Percentiles rank a stretch among this genome's conserved stretches.
Conservation (phyloP, 2,888 invertebrate genomes). For the Frankliniella intonsa region DNA sequence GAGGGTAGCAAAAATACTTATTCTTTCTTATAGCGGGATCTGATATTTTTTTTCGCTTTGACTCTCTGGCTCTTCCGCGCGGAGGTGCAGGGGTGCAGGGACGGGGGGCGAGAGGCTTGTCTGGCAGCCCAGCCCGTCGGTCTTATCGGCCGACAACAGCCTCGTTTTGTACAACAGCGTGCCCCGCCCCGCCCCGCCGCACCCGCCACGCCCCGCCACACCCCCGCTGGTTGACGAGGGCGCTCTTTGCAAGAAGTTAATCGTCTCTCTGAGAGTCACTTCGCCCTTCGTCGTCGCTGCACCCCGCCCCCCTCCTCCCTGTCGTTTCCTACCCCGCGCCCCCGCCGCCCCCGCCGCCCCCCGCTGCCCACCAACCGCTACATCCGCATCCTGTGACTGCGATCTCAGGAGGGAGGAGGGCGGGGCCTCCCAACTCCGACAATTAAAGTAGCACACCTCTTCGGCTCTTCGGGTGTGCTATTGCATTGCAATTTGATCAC, state of each 20-base stretch:
- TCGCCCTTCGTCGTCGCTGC: neutral
- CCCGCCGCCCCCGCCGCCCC: neutral
- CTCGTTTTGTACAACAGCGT: neutral
- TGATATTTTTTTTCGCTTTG: too few species aligned
- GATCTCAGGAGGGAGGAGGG: too few species aligned
- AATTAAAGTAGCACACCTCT: too few species aligned
- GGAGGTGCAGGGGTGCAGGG: too few species aligned
- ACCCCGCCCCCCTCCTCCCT: neutral
- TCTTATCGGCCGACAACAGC: too few species aligned
- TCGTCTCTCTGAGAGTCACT: constrained; percentile 16
- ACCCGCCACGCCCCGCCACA: neutral
- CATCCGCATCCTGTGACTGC: neutral
- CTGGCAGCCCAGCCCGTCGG: too few species aligned
- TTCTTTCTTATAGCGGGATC: too few species aligned
- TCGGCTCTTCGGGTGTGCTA: too few species aligned
- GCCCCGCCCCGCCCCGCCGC: neutral
- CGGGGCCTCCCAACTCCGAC: too few species aligned
- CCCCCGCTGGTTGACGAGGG: neutral
- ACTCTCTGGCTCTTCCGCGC: too few species aligned
- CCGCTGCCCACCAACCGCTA: neutral
- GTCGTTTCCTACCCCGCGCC: neutral
- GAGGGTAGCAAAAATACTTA: too few species aligned
- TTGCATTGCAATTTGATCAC: neutral
- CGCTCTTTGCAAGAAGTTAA: neutral
- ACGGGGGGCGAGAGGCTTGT: too few species aligned